Evolutionary conservation across 2,797 vertebrate genomes (phyloP).

Genomic region (Gephyroberyx darwinii): DNA sequence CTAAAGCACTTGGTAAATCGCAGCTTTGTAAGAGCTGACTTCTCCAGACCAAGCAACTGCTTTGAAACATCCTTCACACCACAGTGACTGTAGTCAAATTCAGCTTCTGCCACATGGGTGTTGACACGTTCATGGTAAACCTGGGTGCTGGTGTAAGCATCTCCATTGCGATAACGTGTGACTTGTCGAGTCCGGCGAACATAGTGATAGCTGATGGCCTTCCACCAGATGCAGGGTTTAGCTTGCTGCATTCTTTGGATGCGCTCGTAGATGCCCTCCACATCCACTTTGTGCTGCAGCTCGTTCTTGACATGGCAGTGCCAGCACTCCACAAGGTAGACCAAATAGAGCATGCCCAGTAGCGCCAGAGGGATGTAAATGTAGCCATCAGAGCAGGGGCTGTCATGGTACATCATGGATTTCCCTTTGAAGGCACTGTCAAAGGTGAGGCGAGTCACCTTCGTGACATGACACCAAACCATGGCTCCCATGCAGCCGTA

Average conservation of each 20-base stretch:
- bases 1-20: conserved; percentile 85
- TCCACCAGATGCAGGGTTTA: conserved; percentile 95
- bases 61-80: conserved; percentile 93
- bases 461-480: conserved; percentile 98
- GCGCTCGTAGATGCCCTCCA: conserved; percentile 82
- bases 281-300: conserved; percentile 88
- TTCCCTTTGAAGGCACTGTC: conserved; percentile 95
- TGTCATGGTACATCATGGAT: conserved; percentile 98
- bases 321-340: conserved; percentile 98
- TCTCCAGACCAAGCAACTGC: conserved; percentile 90
- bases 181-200: conserved; percentile 91
- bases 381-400: conserved; percentile 96
- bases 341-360: conserved; percentile 94
- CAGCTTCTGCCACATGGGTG: conserved; percentile 92
- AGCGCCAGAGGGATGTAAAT: conserved; percentile 98
- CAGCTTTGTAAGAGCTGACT: conserved; percentile 79
- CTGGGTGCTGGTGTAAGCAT: conserved; percentile 92
- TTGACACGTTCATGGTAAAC: conserved; percentile 92
- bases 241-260: conserved; percentile 91
- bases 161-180: conserved; percentile 91
- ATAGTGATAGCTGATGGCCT: conserved; percentile 94
- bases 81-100: conserved; percentile 90
- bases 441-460: conserved; percentile 95
- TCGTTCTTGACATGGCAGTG: conserved; percentile 95
- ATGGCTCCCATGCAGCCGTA: conserved; percentile 96